Percentiles rank a stretch among this genome's conserved stretches.
phyloP scores from a whole-genome alignment of 2,797 vertebrate species.

The Emydoidea blandingii region DNA sequence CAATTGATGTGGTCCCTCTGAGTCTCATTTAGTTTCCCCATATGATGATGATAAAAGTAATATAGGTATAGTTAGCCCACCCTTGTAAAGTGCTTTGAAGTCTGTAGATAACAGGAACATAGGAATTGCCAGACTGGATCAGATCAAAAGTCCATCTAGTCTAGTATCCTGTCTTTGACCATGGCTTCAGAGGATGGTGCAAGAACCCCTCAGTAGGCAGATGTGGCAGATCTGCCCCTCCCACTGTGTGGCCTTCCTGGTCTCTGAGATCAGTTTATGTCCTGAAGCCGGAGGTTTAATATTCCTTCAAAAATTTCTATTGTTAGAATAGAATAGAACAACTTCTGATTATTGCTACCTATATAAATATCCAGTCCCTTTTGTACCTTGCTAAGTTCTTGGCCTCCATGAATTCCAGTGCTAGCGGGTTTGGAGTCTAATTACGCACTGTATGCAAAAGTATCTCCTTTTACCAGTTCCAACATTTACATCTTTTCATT shows the following conservation, averaged over 20 bases:
- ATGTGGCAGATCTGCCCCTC: neutral
- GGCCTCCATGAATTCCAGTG: neutral
- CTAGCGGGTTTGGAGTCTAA: neutral
- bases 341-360: neutral
- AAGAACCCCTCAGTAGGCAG: neutral
- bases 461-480: neutral
- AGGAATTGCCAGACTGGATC: neutral
- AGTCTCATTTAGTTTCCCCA: conserved; percentile 49
- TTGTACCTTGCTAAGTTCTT: neutral
- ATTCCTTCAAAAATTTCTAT: neutral
- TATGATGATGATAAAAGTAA: conserved; percentile 22
- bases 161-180: neutral
- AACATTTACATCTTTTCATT: neutral
- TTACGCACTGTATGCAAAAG: neutral
- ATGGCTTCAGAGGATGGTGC: neutral
- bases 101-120: neutral
- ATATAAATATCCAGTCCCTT: neutral
- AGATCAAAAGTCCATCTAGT: neutral
- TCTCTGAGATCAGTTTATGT: neutral
- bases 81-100: neutral
- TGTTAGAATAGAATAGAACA: neutral
- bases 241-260: neutral
- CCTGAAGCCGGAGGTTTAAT: neutral
- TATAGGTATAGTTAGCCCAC: conserved; percentile 56
- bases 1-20: conserved; percentile 23